Evolutionary conservation across 2,888 invertebrate genomes (phyloP).

Genomic region (Masnerella sp.): DNA sequence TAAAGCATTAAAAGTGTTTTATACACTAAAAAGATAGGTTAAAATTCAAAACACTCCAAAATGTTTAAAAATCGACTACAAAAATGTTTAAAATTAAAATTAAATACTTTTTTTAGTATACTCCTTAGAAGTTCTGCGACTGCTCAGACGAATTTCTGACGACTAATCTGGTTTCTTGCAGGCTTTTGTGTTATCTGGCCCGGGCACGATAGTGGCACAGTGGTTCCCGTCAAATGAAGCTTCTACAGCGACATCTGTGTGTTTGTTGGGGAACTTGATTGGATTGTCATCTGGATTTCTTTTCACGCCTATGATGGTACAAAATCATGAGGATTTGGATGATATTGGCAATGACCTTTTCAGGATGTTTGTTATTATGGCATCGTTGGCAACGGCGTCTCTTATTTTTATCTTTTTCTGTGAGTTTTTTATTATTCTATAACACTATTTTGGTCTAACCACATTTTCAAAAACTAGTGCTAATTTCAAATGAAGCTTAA

Average conservation of each 20-base stretch:
- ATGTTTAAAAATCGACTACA: too few relatives aligned
- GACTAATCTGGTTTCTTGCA: too few relatives aligned
- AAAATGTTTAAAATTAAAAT: too few relatives aligned
- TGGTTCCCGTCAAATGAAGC: constrained; percentile 83
- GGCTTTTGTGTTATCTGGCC: constrained; percentile 68
- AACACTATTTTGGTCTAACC: too few relatives aligned
- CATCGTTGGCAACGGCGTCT: constrained; percentile 79
- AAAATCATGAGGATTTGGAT: constrained; percentile 76
- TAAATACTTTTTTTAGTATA: background rate
- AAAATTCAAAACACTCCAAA: too few relatives aligned
- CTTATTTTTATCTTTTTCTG: constrained; percentile 80
- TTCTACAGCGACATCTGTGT: constrained; percentile 85
- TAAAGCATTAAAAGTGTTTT: too few relatives aligned
- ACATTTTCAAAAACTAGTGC: too few relatives aligned
- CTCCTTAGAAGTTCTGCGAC: too few relatives aligned
- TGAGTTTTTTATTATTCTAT: too few relatives aligned
- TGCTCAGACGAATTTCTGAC: too few relatives aligned
- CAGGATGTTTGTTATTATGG: constrained; percentile 69
- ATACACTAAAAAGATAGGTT: too few relatives aligned
- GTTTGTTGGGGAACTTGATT: constrained; percentile 87
- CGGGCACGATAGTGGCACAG: constrained; percentile 83
- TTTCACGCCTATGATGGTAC: constrained; percentile 81
- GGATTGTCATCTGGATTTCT: constrained; percentile 85
- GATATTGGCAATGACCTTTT: constrained; percentile 77
- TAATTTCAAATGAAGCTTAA: too few relatives aligned